Percentiles rank a stretch among this genome's conserved stretches.
Evolutionary conservation across 2,888 invertebrate species (phyloP).

Genomic region (Andrena chrysosceles): DNA sequence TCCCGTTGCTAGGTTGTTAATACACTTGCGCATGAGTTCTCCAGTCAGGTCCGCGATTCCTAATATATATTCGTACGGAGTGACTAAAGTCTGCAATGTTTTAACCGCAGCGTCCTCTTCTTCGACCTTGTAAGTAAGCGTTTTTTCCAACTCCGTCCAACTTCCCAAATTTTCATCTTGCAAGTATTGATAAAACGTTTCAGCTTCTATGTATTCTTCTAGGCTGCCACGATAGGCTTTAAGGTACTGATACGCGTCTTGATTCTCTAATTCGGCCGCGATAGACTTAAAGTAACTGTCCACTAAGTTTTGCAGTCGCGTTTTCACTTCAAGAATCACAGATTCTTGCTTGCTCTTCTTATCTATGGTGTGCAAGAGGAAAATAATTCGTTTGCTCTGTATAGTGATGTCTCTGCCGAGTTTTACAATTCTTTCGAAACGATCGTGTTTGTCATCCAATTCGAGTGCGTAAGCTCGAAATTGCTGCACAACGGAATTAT

Average conservation of each 20-base stretch:
- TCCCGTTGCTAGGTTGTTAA: slow-evolving; percentile 92
- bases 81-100: slow-evolving; percentile 79
- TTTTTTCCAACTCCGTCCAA: slow-evolving; percentile 87
- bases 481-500: slow-evolving; percentile 87
- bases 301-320: slow-evolving; percentile 88
- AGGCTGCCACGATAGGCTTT: slow-evolving; percentile 89
- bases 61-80: slow-evolving; percentile 88
- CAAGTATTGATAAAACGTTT: slow-evolving; percentile 91
- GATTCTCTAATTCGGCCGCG: slow-evolving; percentile 90
- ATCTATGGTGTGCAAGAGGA: slow-evolving; percentile 91
- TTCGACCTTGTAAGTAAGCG: slow-evolving; percentile 85
- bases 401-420: slow-evolving; percentile 94
- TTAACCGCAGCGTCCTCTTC: slow-evolving; percentile 58
- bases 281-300: slow-evolving; percentile 88
- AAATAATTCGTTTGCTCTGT: slow-evolving; percentile 96
- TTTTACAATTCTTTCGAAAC: slow-evolving; percentile 93
- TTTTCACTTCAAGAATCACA: slow-evolving; percentile 88
- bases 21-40: slow-evolving; percentile 95
- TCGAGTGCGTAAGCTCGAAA: slow-evolving; percentile 89
- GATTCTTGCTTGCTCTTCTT: slow-evolving; percentile 86
- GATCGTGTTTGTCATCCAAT: slow-evolving; percentile 92
- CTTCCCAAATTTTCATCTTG: slow-evolving; percentile 87
- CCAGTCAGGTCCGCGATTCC: slow-evolving; percentile 95
- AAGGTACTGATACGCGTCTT: slow-evolving; percentile 90
- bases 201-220: slow-evolving; percentile 95